Conservation (phyloP, 2,797 vertebrate species). For the Oreochromis grahami region DNA sequence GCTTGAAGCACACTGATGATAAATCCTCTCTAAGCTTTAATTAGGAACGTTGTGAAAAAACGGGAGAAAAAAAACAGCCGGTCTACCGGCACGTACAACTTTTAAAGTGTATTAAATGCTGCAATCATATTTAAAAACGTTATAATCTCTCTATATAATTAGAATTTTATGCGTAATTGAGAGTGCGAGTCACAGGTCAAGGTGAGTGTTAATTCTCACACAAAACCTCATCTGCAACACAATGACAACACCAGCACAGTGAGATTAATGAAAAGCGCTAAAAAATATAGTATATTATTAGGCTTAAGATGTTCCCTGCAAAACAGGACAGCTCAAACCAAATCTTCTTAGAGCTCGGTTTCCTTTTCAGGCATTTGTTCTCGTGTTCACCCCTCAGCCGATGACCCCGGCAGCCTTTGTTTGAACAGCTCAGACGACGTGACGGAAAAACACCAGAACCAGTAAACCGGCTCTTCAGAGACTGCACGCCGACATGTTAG, state of each 20-base stretch:
- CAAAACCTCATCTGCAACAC: slow-evolving; percentile 68
- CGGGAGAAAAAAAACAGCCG: slow-evolving; percentile 50
- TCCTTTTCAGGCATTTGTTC: slow-evolving; percentile 20
- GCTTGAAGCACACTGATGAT: slow-evolving; percentile 77
- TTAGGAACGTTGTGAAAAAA: slow-evolving; percentile 75
- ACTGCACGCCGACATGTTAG: accelerated
- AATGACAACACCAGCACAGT: slow-evolving; percentile 67
- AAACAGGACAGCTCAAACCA: slow-evolving; percentile 51
- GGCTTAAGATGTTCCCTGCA: slow-evolving; percentile 60
- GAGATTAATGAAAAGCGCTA: slow-evolving; percentile 69
- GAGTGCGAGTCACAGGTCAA: slow-evolving; percentile 77
- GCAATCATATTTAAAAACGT: slow-evolving; percentile 83
- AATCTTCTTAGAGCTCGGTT: slow-evolving; percentile 31
- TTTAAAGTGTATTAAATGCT: slow-evolving; percentile 86
- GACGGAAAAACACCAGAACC: background rate
- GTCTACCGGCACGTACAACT: slow-evolving; percentile 75
- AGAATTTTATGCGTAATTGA: slow-evolving; percentile 81
- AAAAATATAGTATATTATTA: slow-evolving; percentile 57
- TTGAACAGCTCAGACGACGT: slow-evolving; percentile 4
- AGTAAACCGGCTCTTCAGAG: background rate
- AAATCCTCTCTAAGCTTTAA: slow-evolving; percentile 84
- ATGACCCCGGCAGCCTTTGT: slow-evolving; percentile 9
- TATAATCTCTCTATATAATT: slow-evolving; percentile 84
- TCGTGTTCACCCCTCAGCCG: slow-evolving; percentile 20
- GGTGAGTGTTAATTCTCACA: slow-evolving; percentile 79